phyloP scores from a whole-genome alignment of 2,888 invertebrate species.

The Tenodera sinensis region DNA sequence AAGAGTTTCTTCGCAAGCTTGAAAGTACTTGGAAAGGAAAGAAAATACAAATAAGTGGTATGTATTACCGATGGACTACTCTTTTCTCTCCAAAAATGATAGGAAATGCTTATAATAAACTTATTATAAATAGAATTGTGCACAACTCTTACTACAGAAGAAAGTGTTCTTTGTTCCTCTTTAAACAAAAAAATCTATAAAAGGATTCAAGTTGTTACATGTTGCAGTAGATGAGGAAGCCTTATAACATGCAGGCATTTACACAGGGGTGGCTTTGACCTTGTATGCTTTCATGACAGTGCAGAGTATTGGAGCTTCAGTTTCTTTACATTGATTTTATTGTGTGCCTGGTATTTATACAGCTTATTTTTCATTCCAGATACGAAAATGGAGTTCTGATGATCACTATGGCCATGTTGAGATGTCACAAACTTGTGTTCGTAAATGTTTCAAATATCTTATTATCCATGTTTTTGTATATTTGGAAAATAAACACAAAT shows the following conservation, averaged over 20 bases:
- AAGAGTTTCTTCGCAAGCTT: constrained; percentile 65
- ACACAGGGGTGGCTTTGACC: neutral
- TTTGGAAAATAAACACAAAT: too few species aligned
- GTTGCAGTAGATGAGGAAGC: neutral
- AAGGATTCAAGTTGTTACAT: neutral
- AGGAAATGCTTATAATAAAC: too few species aligned
- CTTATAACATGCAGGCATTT: neutral
- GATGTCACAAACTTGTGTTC: too few species aligned
- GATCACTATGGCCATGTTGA: neutral
- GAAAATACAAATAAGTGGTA: constrained; percentile 32
- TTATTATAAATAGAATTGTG: too few species aligned
- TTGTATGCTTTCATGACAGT: neutral
- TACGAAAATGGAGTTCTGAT: constrained; percentile 20
- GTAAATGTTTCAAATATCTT: too few species aligned
- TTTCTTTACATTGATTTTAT: neutral
- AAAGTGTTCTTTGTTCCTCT: neutral
- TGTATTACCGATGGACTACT: neutral
- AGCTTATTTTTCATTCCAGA: neutral
- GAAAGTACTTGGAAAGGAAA: constrained; percentile 42
- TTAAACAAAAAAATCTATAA: neutral
- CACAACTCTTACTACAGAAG: too few species aligned
- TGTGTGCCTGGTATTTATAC: neutral
- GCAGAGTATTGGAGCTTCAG: neutral
- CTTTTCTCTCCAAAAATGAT: too few species aligned
- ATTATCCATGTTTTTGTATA: too few species aligned